Base-by-base conservation (phyloP, 2,797 vertebrate genomes). In the Amazonetta brasiliensis region DNA sequence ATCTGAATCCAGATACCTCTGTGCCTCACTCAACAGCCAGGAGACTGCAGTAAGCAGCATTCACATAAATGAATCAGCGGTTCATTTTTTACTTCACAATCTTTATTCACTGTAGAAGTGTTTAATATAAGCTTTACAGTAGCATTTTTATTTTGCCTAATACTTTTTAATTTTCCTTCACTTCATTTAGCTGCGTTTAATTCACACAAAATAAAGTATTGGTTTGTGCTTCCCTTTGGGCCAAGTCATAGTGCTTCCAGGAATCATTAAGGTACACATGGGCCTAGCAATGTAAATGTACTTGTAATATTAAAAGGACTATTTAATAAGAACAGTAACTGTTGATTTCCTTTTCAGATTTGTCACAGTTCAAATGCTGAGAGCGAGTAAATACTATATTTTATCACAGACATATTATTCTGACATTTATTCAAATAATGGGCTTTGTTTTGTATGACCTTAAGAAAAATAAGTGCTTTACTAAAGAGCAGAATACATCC, bases 371-470 rank as follows among this genome's bases (percentile, higher is more conserved):
- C 91, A 94, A 92, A 96, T 92, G 90, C 85, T 95, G 91, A 79
- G 86, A 87, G 87, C 0, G 2, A 90, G 91, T 91, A 96, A 96
- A 96, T 91, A 88, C 67, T 90, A 3, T 48, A 67, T 96, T 95
- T 96, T 83, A 96, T 94, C 88, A 84, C 67, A 88, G 91, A 79
- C 60, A 23, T 66, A 84, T 92, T 96, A 94, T 92, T 91, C 86
- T 96, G 92, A 94, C 91, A 95, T 96, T 96, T 96, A 94, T 96
- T 96, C 95, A 96, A 92, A 90, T 92, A 94, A 76, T 17, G 43
- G 78, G 43, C 85, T 79, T 91, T 94, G 85, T 95, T 94, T 96
- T 88, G 37, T 44, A 55, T 89, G 94, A 96, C 94, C 94, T 93
- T 96, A 94, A 87, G 85, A 82, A 90, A 97, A 95, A 89, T 52